phyloP scores from a whole-genome alignment of 1,140 invertebrate species.

The Drosophila albomicans region DNA sequence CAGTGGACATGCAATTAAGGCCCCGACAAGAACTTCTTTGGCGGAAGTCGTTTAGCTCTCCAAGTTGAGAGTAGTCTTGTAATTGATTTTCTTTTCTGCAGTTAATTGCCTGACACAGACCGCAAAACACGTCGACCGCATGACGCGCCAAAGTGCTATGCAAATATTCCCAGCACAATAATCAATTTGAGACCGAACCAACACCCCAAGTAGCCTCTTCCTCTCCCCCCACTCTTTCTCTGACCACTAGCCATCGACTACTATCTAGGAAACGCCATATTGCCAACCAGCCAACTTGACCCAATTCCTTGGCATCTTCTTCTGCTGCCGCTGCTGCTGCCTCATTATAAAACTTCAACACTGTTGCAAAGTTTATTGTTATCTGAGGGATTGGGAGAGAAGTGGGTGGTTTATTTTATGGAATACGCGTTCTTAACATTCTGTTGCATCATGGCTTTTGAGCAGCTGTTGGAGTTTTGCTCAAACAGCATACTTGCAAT shows the following conservation, averaged over 20 bases:
- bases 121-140: slow-evolving; percentile 61
- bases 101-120: slow-evolving; percentile 68
- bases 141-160: slow-evolving; percentile 74
- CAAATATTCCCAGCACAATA: slow-evolving; percentile 60
- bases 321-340: neutral
- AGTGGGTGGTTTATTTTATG: slow-evolving; percentile 39
- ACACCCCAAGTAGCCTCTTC: neutral
- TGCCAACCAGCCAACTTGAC: slow-evolving; percentile 51
- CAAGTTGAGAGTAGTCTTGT: slow-evolving; percentile 65
- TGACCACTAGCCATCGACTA: slow-evolving; percentile 21
- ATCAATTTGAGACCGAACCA: slow-evolving; percentile 36
- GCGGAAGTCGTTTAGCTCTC: slow-evolving; percentile 77
- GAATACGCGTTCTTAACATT: slow-evolving; percentile 44
- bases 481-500: slow-evolving; percentile 24
- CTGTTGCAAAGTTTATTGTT: slow-evolving; percentile 49
- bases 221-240: slow-evolving; percentile 1
- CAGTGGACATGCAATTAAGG: slow-evolving; percentile 74
- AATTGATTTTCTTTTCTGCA: slow-evolving; percentile 74
- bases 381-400: neutral
- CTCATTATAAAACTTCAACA: slow-evolving; percentile 55
- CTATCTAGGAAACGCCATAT: slow-evolving; percentile 28
- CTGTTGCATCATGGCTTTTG: slow-evolving; percentile 27
- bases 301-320: slow-evolving; percentile 31
- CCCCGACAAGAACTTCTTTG: slow-evolving; percentile 59
- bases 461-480: slow-evolving; percentile 59